These are phyloP conservation scores for Drosophila pseudotakahashii DNA, from an alignment of 2,888 invertebrate species.

Conservation along the genomic window DNA sequence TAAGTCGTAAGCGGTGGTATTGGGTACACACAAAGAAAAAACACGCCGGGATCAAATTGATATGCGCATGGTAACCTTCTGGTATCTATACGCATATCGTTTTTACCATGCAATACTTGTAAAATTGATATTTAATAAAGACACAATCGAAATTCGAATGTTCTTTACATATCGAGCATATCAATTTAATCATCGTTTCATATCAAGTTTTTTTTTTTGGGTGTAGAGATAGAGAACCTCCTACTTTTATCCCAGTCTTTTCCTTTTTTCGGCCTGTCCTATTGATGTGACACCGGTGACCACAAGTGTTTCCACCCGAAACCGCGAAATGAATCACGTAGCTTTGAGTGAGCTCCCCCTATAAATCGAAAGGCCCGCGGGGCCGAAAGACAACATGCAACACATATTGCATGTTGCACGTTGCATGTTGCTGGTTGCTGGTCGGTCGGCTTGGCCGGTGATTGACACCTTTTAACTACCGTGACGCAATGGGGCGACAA, in stretches of 20 bases:
- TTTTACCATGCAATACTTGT: no score
- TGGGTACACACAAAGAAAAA: no score
- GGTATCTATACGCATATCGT: no score
- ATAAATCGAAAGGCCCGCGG: slow-evolving; percentile 7
- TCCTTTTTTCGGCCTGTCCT: background rate
- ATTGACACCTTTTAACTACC: slow-evolving; percentile 34
- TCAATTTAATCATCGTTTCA: no score
- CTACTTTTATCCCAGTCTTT: no score
- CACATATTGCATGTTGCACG: slow-evolving; percentile 11
- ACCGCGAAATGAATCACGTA: slow-evolving; percentile 11
- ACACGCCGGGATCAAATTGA: no score
- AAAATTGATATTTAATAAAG: no score
- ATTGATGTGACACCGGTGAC: background rate
- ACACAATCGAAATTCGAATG: no score
- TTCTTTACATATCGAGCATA: no score
- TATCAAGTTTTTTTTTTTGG: no score
- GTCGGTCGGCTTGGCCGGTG: slow-evolving; percentile 5
- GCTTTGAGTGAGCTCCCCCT: slow-evolving; percentile 1
- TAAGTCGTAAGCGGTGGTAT: background rate
- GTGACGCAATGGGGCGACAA: slow-evolving; percentile 29
- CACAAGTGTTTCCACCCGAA: slow-evolving; percentile 1
- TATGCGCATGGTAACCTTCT: no score
- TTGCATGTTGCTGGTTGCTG: background rate
- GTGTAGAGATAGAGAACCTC: no score
- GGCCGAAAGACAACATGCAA: slow-evolving; percentile 12